Base-by-base conservation (phyloP, 2,113 vertebrate species). In the Eclectus roratus region DNA sequence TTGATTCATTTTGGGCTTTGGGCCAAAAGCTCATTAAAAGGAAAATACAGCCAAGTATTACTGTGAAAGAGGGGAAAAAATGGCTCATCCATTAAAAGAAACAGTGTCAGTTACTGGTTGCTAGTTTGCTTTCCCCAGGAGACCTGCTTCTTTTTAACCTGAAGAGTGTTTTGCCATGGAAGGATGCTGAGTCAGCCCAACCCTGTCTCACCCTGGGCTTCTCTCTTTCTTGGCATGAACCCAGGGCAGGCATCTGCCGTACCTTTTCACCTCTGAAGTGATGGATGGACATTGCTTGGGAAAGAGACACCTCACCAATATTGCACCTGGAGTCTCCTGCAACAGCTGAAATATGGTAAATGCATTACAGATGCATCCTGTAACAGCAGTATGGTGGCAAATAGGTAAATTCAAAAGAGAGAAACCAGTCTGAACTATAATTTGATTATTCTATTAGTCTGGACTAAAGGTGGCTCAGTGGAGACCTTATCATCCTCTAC, bases 1-100 rank as follows among this genome's bases (percentile, higher is more conserved):
- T 97, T 95, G 96, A 95, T 93, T 88, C 74, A 64, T 50, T 80
- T 93, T 82, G 76, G 95, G 97, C 89, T 80, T 84, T 44, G 44
- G 35, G 94, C 95, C 97, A 97, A 96, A 95, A 85, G 73, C 91
- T 97, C 96, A 96, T 97, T 98, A 95, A 93, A 94, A 97, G 76
- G 87, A 91, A 97, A 97, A 95, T 80, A 83, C 85, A 94, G 94
- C 72, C 93, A 94, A 94, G 41, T 65, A 74, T 94, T 85, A 85
- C 92, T 88, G 68, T 73, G 83, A 95, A 96, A 94, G 80, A 96
- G 91, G 80, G 66, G 70, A 41, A 70, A 93, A 95, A 77, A 70
- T 29, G 66, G 74, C 65, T 97, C 88, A 94, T 96, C 95, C 78
- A 72, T 94, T 60, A 77, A 86, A 15, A 94, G 69, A 87, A 96